Evolutionary conservation across 2,888 invertebrate genomes (phyloP).

Genomic region (Mythimna pallens): DNA sequence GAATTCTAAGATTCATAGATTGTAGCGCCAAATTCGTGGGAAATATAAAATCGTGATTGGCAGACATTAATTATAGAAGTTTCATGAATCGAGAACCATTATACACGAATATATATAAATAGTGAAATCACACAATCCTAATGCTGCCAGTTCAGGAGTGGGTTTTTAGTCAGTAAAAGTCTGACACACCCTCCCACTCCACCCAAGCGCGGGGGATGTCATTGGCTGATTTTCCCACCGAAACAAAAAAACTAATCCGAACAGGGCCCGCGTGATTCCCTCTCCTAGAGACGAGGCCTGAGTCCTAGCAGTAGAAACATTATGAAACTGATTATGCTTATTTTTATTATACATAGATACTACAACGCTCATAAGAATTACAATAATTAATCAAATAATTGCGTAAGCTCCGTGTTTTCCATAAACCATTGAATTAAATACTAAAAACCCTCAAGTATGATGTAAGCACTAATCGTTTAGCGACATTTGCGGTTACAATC

Average conservation of each 20-base stretch:
- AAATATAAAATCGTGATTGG: slow-evolving; percentile 36
- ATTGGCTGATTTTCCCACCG: too few relatives aligned
- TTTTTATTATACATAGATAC: too few relatives aligned
- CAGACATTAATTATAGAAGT: slow-evolving; percentile 17
- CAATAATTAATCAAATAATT: not conserved
- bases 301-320: too few relatives aligned
- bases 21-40: slow-evolving; percentile 19
- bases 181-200: too few relatives aligned
- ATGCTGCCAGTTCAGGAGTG: too few relatives aligned
- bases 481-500: slow-evolving; percentile 22
- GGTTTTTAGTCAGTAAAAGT: too few relatives aligned
- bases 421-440: slow-evolving; percentile 7
- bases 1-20: slow-evolving; percentile 40
- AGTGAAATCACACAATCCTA: not conserved
- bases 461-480: slow-evolving; percentile 8
- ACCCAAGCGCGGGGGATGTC: too few relatives aligned
- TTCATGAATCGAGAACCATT: not conserved
- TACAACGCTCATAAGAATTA: too few relatives aligned
- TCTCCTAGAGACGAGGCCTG: too few relatives aligned
- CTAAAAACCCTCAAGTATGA: slow-evolving; percentile 8
- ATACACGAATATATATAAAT: not conserved
- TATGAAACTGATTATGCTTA: too few relatives aligned
- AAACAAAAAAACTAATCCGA: too few relatives aligned
- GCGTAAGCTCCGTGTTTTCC: not conserved
- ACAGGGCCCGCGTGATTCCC: too few relatives aligned